These are phyloP conservation scores for Hippocampus guttulatus DNA, from an alignment of 2,113 vertebrate genomes.

Conservation along the genomic window DNA sequence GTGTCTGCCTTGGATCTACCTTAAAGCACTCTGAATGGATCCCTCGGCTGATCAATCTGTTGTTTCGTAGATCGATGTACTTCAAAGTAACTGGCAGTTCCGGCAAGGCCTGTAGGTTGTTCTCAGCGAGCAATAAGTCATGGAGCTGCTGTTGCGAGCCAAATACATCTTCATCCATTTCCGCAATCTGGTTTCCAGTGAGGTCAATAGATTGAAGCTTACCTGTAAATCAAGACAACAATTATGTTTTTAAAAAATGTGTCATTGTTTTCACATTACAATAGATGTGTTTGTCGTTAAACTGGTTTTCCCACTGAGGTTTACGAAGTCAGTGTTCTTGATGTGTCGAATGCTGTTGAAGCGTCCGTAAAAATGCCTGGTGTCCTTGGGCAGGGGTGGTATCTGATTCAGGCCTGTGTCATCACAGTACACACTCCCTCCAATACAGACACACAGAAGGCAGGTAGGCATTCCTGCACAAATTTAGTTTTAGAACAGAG, in stretches of 20 bases:
- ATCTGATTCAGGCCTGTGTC: conserved; percentile 65
- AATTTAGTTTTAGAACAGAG: neutral
- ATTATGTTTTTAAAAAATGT: neutral
- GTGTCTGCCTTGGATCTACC: conserved; percentile 43
- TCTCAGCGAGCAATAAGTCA: conserved; percentile 74
- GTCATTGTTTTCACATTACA: neutral
- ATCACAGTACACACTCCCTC: conserved; percentile 79
- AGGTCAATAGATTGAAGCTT: conserved; percentile 77
- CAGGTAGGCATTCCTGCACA: conserved; percentile 76
- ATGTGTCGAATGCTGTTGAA: conserved; percentile 76
- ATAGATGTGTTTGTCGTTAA: neutral
- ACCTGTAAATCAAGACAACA: conserved; percentile 52
- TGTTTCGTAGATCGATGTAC: conserved; percentile 69
- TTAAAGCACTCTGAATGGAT: conserved; percentile 67
- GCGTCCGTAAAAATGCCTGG: conserved; percentile 75
- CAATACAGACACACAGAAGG: conserved; percentile 74
- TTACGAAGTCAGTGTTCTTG: conserved; percentile 62
- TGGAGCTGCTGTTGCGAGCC: conserved; percentile 64
- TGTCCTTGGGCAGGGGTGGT: conserved; percentile 73
- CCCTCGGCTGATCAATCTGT: conserved; percentile 69
- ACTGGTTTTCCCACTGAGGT: conserved; percentile 65
- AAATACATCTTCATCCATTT: conserved; percentile 64
- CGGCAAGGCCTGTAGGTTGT: conserved; percentile 69
- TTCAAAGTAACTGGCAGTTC: conserved; percentile 65
- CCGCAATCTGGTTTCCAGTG: conserved; percentile 73